Conservation (phyloP, 2,113 vertebrate genomes). For the Leiothrix lutea region DNA sequence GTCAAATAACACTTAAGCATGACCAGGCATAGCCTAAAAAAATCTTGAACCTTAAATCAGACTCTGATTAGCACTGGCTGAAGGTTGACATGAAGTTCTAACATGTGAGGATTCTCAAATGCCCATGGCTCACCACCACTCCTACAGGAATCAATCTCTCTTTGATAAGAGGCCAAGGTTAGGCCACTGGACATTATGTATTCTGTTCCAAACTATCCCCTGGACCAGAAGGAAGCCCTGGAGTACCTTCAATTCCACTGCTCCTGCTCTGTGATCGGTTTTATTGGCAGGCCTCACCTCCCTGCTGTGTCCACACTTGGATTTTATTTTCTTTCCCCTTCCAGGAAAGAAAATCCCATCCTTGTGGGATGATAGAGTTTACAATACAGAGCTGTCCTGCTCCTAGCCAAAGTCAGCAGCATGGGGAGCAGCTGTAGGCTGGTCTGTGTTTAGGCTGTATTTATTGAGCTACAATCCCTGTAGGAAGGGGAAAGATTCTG, state of each 20-base stretch:
- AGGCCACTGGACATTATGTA: not conserved
- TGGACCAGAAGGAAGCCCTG: not conserved
- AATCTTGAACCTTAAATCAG: not conserved
- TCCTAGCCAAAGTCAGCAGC: not conserved
- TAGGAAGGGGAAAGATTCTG: not conserved
- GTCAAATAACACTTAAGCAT: not conserved
- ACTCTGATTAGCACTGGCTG: not conserved
- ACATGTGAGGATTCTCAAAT: rapidly evolving
- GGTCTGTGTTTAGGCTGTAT: not conserved
- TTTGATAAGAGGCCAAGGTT: not conserved
- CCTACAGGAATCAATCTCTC: not conserved
- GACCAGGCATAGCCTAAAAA: not conserved
- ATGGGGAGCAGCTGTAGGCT: not conserved
- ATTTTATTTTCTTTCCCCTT: not conserved
- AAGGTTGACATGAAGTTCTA: not conserved
- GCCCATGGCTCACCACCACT: not conserved
- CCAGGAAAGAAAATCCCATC: not conserved
- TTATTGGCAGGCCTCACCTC: not conserved
- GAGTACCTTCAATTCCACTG: not conserved
- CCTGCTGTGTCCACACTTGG: not conserved
- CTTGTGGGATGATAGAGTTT: not conserved
- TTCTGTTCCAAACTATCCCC: not conserved
- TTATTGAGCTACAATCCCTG: not conserved
- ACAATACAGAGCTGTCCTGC: not conserved
- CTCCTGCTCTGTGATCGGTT: not conserved